phyloP scores from a whole-genome alignment of 1,140 invertebrate genomes.

The Drosophila melanogaster region DNA sequence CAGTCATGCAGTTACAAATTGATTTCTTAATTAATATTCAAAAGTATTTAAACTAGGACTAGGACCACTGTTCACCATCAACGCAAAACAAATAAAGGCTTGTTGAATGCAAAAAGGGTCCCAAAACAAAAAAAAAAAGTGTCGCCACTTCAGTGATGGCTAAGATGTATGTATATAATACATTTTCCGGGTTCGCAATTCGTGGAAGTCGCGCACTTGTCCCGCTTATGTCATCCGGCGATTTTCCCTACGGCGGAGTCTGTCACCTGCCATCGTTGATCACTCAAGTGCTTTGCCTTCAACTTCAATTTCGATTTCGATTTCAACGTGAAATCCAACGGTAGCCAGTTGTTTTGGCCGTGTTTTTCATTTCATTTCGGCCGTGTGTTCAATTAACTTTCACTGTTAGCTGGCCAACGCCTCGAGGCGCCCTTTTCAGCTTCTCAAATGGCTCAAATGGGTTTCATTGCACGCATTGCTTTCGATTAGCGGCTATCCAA shows the following conservation, averaged over 20 bases:
- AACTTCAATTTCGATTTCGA: background rate
- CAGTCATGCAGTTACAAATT: too few relatives aligned
- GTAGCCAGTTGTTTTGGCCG: conserved; percentile 33
- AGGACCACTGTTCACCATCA: background rate
- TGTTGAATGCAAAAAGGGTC: conserved; percentile 9
- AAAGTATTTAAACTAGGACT: background rate
- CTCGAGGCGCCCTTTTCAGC: conserved; percentile 48
- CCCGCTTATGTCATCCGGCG: conserved; percentile 26
- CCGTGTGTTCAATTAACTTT: conserved; percentile 56
- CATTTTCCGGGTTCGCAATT: conserved; percentile 13
- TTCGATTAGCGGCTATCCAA: conserved; percentile 29
- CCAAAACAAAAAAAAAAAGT: conserved; percentile 8
- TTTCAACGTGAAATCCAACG: background rate
- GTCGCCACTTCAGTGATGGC: conserved; percentile 2
- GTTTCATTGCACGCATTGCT: conserved; percentile 34
- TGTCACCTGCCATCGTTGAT: conserved; percentile 40
- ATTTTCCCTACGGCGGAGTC: conserved; percentile 4
- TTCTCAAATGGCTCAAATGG: conserved; percentile 6
- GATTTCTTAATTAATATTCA: background rate
- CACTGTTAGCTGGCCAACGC: conserved; percentile 51
- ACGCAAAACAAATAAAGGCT: conserved; percentile 14
- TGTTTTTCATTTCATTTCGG: conserved; percentile 34
- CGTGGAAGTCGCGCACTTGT: conserved; percentile 18
- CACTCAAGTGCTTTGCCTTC: conserved; percentile 6
- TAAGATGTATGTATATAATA: too few relatives aligned